phyloP scores from a whole-genome alignment of 2,113 vertebrate genomes.

The Shinisaurus crocodilurus region DNA sequence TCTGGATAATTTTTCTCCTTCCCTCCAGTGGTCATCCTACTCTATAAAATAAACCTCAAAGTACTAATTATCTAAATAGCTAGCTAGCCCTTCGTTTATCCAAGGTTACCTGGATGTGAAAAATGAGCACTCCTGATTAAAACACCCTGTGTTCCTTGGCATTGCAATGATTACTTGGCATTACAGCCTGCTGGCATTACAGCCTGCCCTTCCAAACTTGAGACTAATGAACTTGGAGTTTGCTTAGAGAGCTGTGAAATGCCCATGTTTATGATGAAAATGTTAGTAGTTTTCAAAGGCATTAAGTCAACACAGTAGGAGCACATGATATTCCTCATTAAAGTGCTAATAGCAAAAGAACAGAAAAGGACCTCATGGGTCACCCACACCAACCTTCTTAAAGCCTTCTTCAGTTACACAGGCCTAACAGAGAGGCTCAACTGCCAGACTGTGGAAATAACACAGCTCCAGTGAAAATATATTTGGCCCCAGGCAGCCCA shows the following conservation, averaged over 20 bases:
- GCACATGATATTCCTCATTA: not conserved
- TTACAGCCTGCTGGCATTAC: conserved; percentile 48
- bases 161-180: conserved; percentile 54
- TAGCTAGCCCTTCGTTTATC: not conserved
- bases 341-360: not conserved
- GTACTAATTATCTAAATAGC: conserved; percentile 13
- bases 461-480: not conserved
- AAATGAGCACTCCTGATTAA: conserved; percentile 51
- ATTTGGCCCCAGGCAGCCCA: not conserved
- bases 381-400: not conserved
- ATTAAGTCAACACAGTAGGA: conserved; percentile 28
- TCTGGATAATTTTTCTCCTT: conserved; percentile 20
- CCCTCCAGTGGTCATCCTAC: conserved; percentile 4
- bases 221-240: conserved; percentile 34
- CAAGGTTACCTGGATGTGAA: conserved; percentile 34
- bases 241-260: conserved; percentile 44
- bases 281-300: conserved; percentile 38
- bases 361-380: not conserved
- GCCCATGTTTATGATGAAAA: conserved; percentile 54
- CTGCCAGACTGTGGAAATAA: not conserved
- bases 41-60: conserved; percentile 23
- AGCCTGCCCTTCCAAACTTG: conserved; percentile 49
- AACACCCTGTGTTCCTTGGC: conserved; percentile 30
- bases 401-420: not conserved
- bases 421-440: not conserved